phyloP scores from a whole-genome alignment of 2,797 vertebrate species.

The Myotis planiceps region DNA sequence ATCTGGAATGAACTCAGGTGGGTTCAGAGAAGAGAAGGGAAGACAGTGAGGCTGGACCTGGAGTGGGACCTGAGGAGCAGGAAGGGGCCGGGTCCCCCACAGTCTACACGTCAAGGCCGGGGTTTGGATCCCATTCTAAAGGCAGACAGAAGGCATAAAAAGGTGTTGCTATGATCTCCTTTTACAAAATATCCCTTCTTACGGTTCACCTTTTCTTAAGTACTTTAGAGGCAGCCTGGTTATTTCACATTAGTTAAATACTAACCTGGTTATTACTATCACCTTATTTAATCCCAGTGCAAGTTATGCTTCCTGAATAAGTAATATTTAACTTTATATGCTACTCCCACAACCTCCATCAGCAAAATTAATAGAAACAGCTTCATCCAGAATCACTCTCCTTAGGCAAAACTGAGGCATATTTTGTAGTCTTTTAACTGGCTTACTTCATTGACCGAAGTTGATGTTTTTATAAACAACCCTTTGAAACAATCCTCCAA shows the following conservation, averaged over 20 bases:
- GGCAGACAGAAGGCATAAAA: not conserved
- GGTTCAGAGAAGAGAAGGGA: not conserved
- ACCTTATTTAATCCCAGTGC: not conserved
- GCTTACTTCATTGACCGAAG: constrained; percentile 30
- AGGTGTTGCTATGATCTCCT: not conserved
- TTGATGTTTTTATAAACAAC: constrained; percentile 58
- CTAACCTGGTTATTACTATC: constrained; percentile 19
- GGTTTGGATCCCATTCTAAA: not conserved
- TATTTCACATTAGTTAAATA: not conserved
- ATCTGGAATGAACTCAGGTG: not conserved
- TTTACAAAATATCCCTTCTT: not conserved
- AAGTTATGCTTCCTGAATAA: not conserved
- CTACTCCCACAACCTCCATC: not conserved
- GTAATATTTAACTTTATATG: not conserved
- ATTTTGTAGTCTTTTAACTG: not conserved
- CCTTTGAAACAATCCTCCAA: constrained; percentile 2
- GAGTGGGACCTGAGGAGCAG: accelerated
- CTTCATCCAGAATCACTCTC: not conserved
- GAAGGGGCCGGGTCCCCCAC: not conserved
- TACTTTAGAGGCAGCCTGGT: not conserved
- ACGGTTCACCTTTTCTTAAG: not conserved
- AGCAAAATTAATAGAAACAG: not conserved
- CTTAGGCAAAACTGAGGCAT: not conserved
- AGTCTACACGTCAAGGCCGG: not conserved
- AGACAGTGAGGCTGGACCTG: accelerated